Evolutionary conservation across 1,140 invertebrate species (phyloP).

Genomic region (Camponotus pennsylvanicus): DNA sequence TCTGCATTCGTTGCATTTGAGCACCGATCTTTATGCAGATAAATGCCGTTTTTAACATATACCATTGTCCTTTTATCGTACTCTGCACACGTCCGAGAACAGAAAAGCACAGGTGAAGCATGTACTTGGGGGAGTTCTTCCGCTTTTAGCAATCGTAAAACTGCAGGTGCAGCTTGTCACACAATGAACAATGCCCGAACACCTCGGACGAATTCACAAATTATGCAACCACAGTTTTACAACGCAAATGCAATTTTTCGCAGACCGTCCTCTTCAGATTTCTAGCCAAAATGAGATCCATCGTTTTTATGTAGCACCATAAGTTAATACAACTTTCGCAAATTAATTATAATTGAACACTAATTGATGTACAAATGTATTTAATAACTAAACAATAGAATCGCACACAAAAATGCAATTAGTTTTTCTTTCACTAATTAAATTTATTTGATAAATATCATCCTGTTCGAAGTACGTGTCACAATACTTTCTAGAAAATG

Average conservation of each 20-base stretch:
- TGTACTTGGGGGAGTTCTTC: conserved; percentile 72
- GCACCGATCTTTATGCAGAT: conserved; percentile 20
- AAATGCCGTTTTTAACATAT: conserved; percentile 27
- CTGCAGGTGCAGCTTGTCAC: conserved; percentile 74
- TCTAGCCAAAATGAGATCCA: neutral
- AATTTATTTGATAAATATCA: neutral
- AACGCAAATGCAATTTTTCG: conserved; percentile 6
- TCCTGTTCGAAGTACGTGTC: neutral
- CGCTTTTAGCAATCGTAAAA: conserved; percentile 76
- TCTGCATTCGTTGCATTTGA: neutral
- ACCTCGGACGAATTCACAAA: conserved; percentile 39
- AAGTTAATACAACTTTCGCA: conserved; percentile 16
- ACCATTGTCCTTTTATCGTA: conserved; percentile 54
- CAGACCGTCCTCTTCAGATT: neutral
- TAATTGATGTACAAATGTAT: no score
- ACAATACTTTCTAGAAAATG: neutral
- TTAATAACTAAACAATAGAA: neutral
- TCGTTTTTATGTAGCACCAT: neutral
- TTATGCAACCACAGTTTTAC: conserved; percentile 50
- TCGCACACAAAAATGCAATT: neutral
- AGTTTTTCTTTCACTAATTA: conserved; percentile 10
- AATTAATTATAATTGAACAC: conserved; percentile 11
- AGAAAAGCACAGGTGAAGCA: conserved; percentile 77
- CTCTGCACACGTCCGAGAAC: conserved; percentile 31
- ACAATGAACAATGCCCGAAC: conserved; percentile 76